Evolutionary conservation across 1,140 invertebrate species (phyloP), one percentile per base, ranked within the genome.

Genomic region (Neodiprion fabricii): DNA sequence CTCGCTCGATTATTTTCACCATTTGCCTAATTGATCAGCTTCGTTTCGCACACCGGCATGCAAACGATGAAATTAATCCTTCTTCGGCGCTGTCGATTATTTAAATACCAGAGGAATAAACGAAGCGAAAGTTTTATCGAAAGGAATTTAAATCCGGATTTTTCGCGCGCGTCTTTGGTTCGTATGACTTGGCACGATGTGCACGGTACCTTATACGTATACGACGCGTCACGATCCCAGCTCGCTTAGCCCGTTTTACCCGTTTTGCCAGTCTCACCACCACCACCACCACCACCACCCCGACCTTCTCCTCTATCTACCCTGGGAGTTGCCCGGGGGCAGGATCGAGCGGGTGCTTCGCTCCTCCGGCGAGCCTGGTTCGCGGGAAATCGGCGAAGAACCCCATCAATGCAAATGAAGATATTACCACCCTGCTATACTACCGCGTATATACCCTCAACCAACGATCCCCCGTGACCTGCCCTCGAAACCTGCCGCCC

Each of bases 331-430:
- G 21, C 70, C 40, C 70, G 48, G 70, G 67, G 11, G 11, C 14
- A 14, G 67, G 40, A 69, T 11, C 67, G 61, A 65, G 61, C 12
- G 61, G 28, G 28, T 28, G 12, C 12, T 12, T n/a, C 23, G 48
- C 10, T 17, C 14, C 70, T 14, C 3, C n/a, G 70, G 70, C 28
- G 67, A 70, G 74, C 40, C 28, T 68, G 23, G 7, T 48, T 73
- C 65, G 49, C 65, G 21, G 28, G 77, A 68, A 80, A 80, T 81
- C 80, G 80, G 68, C 79, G 73, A 70, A 76, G 79, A 73, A 77
- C 74, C 72, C 76, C 79, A 82, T 80, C 79, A 80, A 82, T 82
- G 82, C 79, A 83, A 82, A 82, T 83, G 81, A 83, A 83, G 82
- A 83, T 82, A 81, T 83, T 81, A 82, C 70, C 74, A 75, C 71